Conservation (phyloP, 1,140 invertebrate genomes). For the Hyposmocoma kahamanoa region DNA sequence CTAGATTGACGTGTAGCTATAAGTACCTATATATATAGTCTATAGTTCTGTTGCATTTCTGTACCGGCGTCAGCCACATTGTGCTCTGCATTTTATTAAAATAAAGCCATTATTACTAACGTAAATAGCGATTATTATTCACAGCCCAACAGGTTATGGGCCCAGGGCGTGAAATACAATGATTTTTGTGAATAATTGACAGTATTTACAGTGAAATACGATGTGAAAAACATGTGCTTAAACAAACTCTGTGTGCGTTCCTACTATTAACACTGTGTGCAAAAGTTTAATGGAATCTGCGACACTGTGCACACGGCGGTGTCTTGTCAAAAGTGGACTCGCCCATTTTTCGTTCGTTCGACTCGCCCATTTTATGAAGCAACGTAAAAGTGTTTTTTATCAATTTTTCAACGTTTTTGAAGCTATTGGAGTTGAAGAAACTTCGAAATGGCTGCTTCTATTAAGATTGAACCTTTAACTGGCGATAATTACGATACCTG, state of each 20-base stretch:
- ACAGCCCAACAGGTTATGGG: not conserved
- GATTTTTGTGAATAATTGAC: not conserved
- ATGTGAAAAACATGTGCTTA: not conserved
- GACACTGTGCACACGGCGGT: not conserved
- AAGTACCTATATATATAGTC: too few relatives aligned
- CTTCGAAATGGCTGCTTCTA: slow-evolving; percentile 18
- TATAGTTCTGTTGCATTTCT: too few relatives aligned
- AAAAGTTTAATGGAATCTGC: not conserved
- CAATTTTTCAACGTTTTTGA: not conserved
- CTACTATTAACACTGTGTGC: too few relatives aligned
- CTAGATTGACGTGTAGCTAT: too few relatives aligned
- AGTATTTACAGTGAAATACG: not conserved
- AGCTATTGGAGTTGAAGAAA: not conserved
- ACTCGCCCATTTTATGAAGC: too few relatives aligned
- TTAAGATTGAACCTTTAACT: slow-evolving; percentile 16
- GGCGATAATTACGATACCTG: slow-evolving; percentile 23
- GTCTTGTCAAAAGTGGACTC: not conserved
- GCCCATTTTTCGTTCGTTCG: not conserved
- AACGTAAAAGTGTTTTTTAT: not conserved
- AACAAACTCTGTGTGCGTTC: too few relatives aligned
- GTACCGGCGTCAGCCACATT: too few relatives aligned
- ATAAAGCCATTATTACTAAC: too few relatives aligned
- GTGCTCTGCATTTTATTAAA: too few relatives aligned
- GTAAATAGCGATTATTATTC: too few relatives aligned
- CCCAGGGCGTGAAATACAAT: not conserved